phyloP scores from a whole-genome alignment of 2,113 vertebrate species.

The Tylochromis polylepis region DNA sequence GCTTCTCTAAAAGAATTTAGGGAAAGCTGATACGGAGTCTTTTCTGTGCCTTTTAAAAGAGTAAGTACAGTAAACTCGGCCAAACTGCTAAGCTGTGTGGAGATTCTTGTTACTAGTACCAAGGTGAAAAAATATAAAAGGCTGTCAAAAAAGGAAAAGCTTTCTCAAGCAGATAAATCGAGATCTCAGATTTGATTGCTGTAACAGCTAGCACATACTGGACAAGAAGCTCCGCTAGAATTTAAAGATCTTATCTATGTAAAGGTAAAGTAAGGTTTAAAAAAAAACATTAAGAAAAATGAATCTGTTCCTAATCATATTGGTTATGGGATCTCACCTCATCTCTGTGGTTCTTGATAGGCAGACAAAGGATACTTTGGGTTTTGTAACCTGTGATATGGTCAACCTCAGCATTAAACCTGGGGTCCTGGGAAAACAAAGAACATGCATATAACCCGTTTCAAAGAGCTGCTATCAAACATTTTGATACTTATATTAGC shows the following conservation, averaged over 20 bases:
- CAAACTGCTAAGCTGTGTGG: not conserved
- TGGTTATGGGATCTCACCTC: conserved; percentile 74
- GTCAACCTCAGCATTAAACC: conserved; percentile 97
- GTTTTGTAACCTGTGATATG: conserved; percentile 97
- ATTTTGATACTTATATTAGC: not conserved
- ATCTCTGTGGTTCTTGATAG: conserved; percentile 95
- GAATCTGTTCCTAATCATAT: not conserved
- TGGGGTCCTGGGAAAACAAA: conserved; percentile 79
- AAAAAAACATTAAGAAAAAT: not conserved
- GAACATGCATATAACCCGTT: not conserved
- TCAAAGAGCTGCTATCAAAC: not conserved
- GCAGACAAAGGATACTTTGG: conserved; percentile 96
- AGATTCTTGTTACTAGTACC: not conserved
- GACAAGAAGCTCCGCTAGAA: not conserved
- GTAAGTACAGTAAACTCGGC: not conserved
- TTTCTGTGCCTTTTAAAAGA: not conserved
- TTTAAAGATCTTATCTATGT: not conserved
- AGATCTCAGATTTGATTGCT: not conserved
- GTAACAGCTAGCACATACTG: not conserved
- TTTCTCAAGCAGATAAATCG: not conserved
- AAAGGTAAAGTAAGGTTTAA: not conserved
- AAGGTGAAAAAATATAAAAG: not conserved
- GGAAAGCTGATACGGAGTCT: not conserved
- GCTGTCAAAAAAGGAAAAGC: not conserved
- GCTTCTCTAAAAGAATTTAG: not conserved